phyloP scores from a whole-genome alignment of 1,140 invertebrate genomes.

The Rhyzopertha dominica region DNA sequence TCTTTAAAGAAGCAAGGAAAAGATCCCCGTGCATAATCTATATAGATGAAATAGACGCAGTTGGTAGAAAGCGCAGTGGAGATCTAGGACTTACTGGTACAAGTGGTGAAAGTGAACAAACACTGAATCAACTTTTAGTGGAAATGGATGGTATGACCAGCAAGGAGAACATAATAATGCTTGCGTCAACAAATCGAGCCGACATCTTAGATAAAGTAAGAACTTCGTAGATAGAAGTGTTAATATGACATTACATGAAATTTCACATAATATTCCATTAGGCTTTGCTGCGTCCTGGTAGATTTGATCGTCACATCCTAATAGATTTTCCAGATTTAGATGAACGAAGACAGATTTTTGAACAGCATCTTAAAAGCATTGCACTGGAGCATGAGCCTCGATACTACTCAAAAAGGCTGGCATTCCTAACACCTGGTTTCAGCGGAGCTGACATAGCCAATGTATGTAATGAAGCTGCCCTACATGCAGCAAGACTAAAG shows the following conservation, averaged over 20 bases:
- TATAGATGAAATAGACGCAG: slow-evolving; percentile 98
- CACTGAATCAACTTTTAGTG: slow-evolving; percentile 93
- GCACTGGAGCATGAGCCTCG: slow-evolving; percentile 62
- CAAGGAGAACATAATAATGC: slow-evolving; percentile 86
- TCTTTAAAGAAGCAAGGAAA: slow-evolving; percentile 91
- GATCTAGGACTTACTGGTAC: slow-evolving; percentile 48
- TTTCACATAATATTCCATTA: no score
- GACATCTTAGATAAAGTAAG: slow-evolving; percentile 91
- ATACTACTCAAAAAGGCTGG: slow-evolving; percentile 69
- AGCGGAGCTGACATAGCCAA: slow-evolving; percentile 89
- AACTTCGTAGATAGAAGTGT: slow-evolving; percentile 25
- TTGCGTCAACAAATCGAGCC: slow-evolving; percentile 94
- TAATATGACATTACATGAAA: no score
- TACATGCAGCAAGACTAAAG: slow-evolving; percentile 77
- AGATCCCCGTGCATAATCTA: slow-evolving; percentile 94
- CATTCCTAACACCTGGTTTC: slow-evolving; percentile 78
- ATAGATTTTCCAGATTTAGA: slow-evolving; percentile 89
- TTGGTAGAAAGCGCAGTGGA: slow-evolving; percentile 78
- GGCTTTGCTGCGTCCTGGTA: slow-evolving; percentile 87
- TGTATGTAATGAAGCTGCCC: slow-evolving; percentile 89
- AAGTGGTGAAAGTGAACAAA: slow-evolving; percentile 87
- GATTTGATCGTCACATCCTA: slow-evolving; percentile 95
- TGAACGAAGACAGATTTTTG: slow-evolving; percentile 91
- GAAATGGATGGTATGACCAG: slow-evolving; percentile 99
- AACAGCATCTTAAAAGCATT: slow-evolving; percentile 83